phyloP scores from a whole-genome alignment of 1,140 invertebrate genomes.

The Steinernema khuongi region DNA sequence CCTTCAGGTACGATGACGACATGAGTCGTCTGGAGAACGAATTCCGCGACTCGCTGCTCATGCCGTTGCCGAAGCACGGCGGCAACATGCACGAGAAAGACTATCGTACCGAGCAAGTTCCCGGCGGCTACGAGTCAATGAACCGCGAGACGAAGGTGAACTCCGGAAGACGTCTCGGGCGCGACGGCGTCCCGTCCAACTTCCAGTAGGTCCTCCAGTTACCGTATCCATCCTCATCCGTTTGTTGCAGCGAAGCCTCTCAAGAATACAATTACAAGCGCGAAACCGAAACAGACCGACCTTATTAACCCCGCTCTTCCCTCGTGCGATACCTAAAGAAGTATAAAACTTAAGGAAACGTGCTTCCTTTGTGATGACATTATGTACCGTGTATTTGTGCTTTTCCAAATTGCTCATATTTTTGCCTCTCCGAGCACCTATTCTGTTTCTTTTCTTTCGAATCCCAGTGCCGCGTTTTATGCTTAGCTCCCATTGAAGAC shows the following conservation, averaged over 20 bases:
- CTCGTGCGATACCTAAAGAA: background rate
- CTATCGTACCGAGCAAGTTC: constrained; percentile 38
- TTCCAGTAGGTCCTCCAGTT: constrained; percentile 25
- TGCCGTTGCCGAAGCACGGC: constrained; percentile 34
- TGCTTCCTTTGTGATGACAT: background rate
- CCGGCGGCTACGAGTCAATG: constrained; percentile 40
- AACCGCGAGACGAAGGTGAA: constrained; percentile 31
- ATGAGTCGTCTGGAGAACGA: constrained; percentile 31
- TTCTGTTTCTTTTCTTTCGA: background rate
- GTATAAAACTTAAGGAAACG: background rate
- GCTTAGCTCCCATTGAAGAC: background rate
- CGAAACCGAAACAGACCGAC: constrained; percentile 17
- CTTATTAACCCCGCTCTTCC: background rate
- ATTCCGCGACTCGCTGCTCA: constrained; percentile 25
- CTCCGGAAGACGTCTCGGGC: constrained; percentile 26
- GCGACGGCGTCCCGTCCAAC: constrained; percentile 37
- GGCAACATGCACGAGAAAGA: constrained; percentile 38
- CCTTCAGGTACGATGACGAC: constrained; percentile 41
- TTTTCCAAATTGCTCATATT: background rate
- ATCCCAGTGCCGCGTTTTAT: constrained; percentile 15
- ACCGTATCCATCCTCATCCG: background rate
- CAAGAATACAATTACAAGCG: constrained; percentile 44
- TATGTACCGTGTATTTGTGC: background rate
- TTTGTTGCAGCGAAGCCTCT: constrained; percentile 32
- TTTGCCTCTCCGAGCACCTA: background rate